Evolutionary conservation across 2,888 invertebrate genomes (phyloP), one percentile per base, ranked within the genome.

Genomic region (Palloptera scutellata): DNA sequence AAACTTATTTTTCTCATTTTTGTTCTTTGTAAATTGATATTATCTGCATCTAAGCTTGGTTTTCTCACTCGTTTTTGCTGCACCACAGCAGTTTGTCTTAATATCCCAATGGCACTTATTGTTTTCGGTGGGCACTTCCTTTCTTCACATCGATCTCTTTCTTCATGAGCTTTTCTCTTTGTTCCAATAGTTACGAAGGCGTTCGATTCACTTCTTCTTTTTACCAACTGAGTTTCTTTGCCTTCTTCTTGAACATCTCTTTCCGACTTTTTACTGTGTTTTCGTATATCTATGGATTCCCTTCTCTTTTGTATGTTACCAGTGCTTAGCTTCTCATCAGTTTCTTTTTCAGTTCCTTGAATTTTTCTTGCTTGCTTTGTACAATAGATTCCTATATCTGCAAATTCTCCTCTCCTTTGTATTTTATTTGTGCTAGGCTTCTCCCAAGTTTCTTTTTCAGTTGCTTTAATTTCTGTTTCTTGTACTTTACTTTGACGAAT

Each of bases 301-400:
- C 59, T 63, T 13, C 51, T 59, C 19, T 48, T 59, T 67, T 67
- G 20, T 20, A 9, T 40, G 19, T 57, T 41, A 6, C 41, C 30
- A 12, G 0, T 19, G 12, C 3, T 5, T 58, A 41, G 8, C 17
- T 42, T 30, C 6, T 30, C 6, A 30, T 6, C 6, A 4, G 2
- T 30, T 30, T 30, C 30, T 30, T 30, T 30, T 10, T 15, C 9
- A 8, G 13, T n/a, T 41, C 5, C 42, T n/a, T 19, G 30, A 4
- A 5, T 41, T 41, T 30, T 6, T 30, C 30, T 30, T 30, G 2
- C 30, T 30, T 30, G n/a, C n/a, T n/a, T n/a, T n/a, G n/a, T n/a
- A n/a, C n/a, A n/a, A n/a, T n/a, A n/a, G n/a, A n/a, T n/a, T n/a
- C n/a, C n/a, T n/a, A n/a, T n/a, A n/a, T n/a, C n/a, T n/a, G n/a